These are phyloP conservation scores for Pogonus chalceus DNA, from an alignment of 1,140 invertebrate genomes.

Conservation along the genomic window DNA sequence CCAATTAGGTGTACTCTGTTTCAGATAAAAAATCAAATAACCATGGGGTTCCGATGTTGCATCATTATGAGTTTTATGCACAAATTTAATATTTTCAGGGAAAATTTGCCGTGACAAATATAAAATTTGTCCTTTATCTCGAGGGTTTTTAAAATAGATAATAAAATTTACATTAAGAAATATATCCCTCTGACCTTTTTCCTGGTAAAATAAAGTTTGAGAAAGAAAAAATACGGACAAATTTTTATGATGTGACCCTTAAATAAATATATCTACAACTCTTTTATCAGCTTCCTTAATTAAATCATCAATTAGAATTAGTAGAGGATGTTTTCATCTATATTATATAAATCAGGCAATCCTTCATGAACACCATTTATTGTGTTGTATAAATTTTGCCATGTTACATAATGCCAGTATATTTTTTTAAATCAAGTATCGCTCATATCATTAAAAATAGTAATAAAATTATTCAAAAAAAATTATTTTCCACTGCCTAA, in stretches of 20 bases:
- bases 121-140: slow-evolving; percentile 33
- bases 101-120: slow-evolving; percentile 29
- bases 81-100: slow-evolving; percentile 31
- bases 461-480: too few species aligned
- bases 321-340: slow-evolving; percentile 23
- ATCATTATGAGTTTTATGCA: slow-evolving; percentile 33
- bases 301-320: slow-evolving; percentile 34
- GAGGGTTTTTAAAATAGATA: slow-evolving; percentile 35
- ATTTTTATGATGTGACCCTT: slow-evolving; percentile 33
- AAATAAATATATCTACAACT: slow-evolving; percentile 35
- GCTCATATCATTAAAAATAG: too few species aligned
- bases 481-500: too few species aligned
- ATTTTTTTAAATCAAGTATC: too few species aligned
- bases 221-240: slow-evolving; percentile 36
- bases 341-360: slow-evolving; percentile 25
- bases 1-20: slow-evolving; percentile 27
- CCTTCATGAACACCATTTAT: slow-evolving; percentile 22
- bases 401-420: too few species aligned
- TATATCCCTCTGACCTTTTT: slow-evolving; percentile 30
- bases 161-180: slow-evolving; percentile 33
- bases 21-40: slow-evolving; percentile 31
- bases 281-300: slow-evolving; percentile 31
- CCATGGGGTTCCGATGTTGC: slow-evolving; percentile 28
- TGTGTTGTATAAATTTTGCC: not conserved
- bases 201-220: slow-evolving; percentile 36